Conservation (phyloP, 2,113 vertebrate species). For the Aepyceros melampus region DNA sequence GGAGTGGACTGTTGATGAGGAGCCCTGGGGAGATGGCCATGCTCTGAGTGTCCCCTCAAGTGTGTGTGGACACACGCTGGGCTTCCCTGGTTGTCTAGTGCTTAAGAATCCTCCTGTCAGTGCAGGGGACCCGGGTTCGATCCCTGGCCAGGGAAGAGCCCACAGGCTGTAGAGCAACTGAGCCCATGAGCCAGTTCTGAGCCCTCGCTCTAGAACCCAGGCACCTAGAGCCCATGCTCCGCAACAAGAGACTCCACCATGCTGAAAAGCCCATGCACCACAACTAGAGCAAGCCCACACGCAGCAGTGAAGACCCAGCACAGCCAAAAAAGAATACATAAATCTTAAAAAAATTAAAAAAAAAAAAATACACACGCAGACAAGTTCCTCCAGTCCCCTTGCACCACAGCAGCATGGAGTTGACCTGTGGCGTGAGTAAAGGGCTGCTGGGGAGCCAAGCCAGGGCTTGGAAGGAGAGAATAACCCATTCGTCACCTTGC, state of each 20-base stretch:
- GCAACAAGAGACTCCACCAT: neutral
- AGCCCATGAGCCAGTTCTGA: neutral
- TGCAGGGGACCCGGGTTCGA: neutral
- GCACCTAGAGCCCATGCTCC: neutral
- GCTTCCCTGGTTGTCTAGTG: neutral
- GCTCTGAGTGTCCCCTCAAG: neutral
- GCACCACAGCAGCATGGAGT: neutral
- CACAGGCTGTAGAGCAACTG: neutral
- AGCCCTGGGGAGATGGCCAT: neutral
- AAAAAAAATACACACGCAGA: neutral
- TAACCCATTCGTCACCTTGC: neutral
- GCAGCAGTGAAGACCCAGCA: neutral
- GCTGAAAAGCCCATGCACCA: neutral
- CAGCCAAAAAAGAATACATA: neutral
- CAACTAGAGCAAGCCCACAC: neutral
- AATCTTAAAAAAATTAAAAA: neutral
- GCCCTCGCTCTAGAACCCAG: neutral
- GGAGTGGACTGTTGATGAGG: neutral
- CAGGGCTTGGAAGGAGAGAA: neutral
- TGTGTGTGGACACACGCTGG: neutral
- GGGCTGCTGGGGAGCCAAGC: neutral
- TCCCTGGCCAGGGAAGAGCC: neutral
- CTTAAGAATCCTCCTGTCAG: neutral
- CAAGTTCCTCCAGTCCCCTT: neutral
- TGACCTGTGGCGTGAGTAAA: neutral